Conservation (phyloP, 2,113 vertebrate species). For the Zapus hudsonius region DNA sequence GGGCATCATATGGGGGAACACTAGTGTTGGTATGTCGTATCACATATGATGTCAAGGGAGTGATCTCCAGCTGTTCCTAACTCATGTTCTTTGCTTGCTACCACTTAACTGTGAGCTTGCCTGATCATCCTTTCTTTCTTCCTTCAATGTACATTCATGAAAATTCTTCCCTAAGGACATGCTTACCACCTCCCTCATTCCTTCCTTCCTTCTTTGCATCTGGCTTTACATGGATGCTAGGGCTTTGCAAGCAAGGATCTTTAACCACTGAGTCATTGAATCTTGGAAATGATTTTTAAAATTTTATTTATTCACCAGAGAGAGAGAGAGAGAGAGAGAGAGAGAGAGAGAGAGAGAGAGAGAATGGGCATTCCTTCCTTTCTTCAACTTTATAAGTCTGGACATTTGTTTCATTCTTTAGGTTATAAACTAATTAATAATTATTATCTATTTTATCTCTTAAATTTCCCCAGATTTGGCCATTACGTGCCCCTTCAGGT, state of each 20-base stretch:
- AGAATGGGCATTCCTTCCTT: too few relatives aligned
- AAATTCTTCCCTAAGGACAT: not conserved
- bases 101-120: not conserved
- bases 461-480: not conserved
- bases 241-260: too few relatives aligned
- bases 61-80: not conserved
- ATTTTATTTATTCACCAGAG: too few relatives aligned
- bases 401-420: not conserved
- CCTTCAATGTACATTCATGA: not conserved
- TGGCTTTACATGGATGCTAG: too few relatives aligned
- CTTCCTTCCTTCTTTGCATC: too few relatives aligned
- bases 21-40: not conserved
- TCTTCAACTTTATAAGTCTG: not conserved
- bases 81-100: not conserved
- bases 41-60: not conserved
- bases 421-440: not conserved
- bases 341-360: too few relatives aligned
- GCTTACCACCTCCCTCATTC: not conserved
- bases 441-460: not conserved
- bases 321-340: too few relatives aligned
- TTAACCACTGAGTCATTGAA: too few relatives aligned
- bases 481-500: not conserved
- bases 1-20: not conserved
- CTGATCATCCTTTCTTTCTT: not conserved
- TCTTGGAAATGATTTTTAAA: too few relatives aligned